These are phyloP conservation scores for Dendrolimus houi DNA, from an alignment of 2,888 invertebrate genomes.

Conservation along the genomic window DNA sequence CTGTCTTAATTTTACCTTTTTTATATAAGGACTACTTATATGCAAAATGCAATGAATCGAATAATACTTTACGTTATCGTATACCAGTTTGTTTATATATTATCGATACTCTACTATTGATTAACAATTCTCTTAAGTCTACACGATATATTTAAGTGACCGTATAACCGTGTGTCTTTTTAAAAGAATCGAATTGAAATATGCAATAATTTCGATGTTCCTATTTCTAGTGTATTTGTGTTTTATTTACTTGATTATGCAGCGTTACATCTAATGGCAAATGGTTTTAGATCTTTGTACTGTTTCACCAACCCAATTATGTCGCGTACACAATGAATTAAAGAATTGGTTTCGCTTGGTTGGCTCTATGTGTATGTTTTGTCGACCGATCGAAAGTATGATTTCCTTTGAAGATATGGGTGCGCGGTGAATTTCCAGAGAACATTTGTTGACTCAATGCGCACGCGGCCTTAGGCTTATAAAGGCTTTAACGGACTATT, in stretches of 20 bases:
- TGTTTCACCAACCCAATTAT: no score
- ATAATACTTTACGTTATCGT: conserved; percentile 2
- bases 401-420: no score
- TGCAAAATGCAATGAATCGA: background rate
- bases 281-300: no score
- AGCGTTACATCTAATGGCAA: no score
- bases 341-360: no score
- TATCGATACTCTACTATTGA: conserved; percentile 5
- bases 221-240: conserved; percentile 10
- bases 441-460: no score
- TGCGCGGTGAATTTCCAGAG: no score
- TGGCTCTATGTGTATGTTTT: no score
- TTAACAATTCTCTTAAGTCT: conserved; percentile 19
- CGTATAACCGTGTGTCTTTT: conserved; percentile 20
- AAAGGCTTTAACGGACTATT: no score
- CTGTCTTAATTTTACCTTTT: background rate
- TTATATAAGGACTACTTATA: background rate
- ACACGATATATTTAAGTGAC: conserved; percentile 18
- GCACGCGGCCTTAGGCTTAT: no score
- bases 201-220: conserved; percentile 21
- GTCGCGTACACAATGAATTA: no score
- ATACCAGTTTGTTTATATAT: conserved; percentile 4
- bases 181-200: conserved; percentile 17
- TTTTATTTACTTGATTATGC: conserved; percentile 3
- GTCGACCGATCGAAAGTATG: no score